Percentiles rank a stretch among this genome's conserved stretches.
Evolutionary conservation across 2,797 vertebrate genomes (phyloP).

Genomic region (Eulemur coronatus): DNA sequence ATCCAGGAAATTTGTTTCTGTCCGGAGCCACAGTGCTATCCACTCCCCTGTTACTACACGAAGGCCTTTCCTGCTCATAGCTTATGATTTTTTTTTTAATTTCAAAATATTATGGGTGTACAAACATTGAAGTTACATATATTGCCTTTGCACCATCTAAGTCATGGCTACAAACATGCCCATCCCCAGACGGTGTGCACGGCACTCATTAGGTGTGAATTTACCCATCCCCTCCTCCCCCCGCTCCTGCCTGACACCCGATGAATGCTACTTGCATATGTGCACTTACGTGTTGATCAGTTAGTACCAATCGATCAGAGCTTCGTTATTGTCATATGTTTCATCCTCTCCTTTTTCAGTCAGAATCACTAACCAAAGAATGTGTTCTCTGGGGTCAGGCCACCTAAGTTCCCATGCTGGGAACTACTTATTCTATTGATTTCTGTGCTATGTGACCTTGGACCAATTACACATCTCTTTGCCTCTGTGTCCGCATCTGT

Average conservation of each 20-base stretch:
- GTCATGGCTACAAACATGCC: no score
- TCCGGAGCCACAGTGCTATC: rapidly evolving
- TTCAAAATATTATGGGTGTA: no score
- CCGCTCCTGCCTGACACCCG: no score
- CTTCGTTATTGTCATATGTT: not conserved
- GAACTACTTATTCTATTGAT: not conserved
- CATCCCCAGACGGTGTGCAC: no score
- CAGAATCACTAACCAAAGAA: not conserved
- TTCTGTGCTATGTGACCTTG: not conserved
- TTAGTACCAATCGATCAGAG: not conserved
- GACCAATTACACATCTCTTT: not conserved
- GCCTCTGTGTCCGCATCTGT: not conserved
- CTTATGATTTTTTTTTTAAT: not conserved
- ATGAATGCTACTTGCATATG: no score
- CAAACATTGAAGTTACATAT: no score
- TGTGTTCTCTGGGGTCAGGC: not conserved
- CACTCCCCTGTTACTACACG: not conserved
- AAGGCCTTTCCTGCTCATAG: not conserved
- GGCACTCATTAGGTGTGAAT: no score
- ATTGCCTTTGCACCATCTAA: no score
- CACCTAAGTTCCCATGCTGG: no score
- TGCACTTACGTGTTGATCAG: no score
- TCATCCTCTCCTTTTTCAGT: not conserved
- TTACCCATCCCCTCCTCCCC: no score
- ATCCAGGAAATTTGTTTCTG: not conserved